Evolutionary conservation across 2,888 invertebrate species (phyloP).

Genomic region (Euplexia lucipara): DNA sequence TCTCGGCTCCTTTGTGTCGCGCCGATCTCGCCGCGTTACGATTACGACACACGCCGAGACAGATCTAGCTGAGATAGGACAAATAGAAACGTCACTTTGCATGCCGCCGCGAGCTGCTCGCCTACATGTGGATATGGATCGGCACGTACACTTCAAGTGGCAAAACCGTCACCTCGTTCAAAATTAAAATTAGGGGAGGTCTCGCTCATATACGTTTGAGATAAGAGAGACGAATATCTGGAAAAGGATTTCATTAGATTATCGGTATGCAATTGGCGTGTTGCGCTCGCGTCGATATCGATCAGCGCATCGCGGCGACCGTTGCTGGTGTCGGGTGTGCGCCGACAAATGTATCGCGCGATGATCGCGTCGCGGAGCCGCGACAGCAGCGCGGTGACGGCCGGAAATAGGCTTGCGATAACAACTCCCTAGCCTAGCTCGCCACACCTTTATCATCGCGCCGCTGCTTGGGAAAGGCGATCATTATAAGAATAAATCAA

Average conservation of each 20-base stretch:
- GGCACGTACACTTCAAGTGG: slow-evolving; percentile 79
- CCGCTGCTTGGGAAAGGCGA: slow-evolving; percentile 85
- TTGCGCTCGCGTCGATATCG: slow-evolving; percentile 80
- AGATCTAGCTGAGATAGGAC: slow-evolving; percentile 87
- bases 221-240: slow-evolving; percentile 68
- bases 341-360: slow-evolving; percentile 90
- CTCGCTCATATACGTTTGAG: slow-evolving; percentile 44
- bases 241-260: slow-evolving; percentile 82
- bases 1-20: slow-evolving; percentile 88
- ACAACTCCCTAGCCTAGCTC: slow-evolving; percentile 86
- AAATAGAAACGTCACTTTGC: slow-evolving; percentile 90
- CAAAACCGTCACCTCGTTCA: slow-evolving; percentile 78
- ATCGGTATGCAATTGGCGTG: slow-evolving; percentile 84
- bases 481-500: slow-evolving; percentile 89
- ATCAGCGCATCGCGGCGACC: slow-evolving; percentile 78
- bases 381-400: slow-evolving; percentile 84
- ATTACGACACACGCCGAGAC: slow-evolving; percentile 88
- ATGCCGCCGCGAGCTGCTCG: slow-evolving; percentile 81
- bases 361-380: slow-evolving; percentile 84
- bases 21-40: slow-evolving; percentile 87
- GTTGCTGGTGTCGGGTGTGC: slow-evolving; percentile 75
- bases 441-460: slow-evolving; percentile 84
- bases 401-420: slow-evolving; percentile 90
- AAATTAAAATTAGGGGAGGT: slow-evolving; percentile 71
- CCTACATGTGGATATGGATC: slow-evolving; percentile 81